Evolutionary conservation across 2,113 vertebrate species (phyloP), one percentile per base, ranked within the genome.

Genomic region (Sebastes schlegelii): DNA sequence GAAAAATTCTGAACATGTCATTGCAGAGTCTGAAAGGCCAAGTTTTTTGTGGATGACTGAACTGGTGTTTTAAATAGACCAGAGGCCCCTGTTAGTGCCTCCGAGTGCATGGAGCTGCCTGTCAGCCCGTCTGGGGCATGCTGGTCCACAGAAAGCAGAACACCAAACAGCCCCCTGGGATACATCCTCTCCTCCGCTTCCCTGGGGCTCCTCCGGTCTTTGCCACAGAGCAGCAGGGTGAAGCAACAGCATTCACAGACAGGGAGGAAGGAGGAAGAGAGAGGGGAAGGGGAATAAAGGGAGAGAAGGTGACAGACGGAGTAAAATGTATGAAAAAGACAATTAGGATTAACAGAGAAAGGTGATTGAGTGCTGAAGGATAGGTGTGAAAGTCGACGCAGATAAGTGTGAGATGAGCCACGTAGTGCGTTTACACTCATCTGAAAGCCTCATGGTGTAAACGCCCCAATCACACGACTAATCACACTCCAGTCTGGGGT

Each of bases 71-170:
- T 84, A 73, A 87, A 87, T 77, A 78, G 87, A 83, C 57, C 34
- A 8, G 77, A 40, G 61, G 17, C 43, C 84, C 83, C 48, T 77
- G 74, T 67, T 69, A 34, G 69, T 74, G 63, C 60, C 73, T 77
- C 62, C 9, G 6, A 66, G 71, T 82, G 57, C 74, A 71, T 17
- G 60, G 85, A 77, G 72, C 71, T 77, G 87, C 76, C 74, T 79
- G 83, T 80, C 82, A 80, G 77, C 43, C 79, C 17, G 71, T 81
- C 82, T 73, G 77, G 83, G 64, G 57, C 80, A 80, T 86, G 89
- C 87, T 87, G 88, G 77, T 88, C 85, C 80, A 87, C 86, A 86
- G 86, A 90, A 89, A 86, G 83, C 82, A 83, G 75, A 89, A 73
- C 85, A 79, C 72, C 83, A 84, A 86, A 76, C 71, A 80, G 51